Evolutionary conservation across 2,113 vertebrate genomes (phyloP).

Genomic region (Callithrix jacchus): DNA sequence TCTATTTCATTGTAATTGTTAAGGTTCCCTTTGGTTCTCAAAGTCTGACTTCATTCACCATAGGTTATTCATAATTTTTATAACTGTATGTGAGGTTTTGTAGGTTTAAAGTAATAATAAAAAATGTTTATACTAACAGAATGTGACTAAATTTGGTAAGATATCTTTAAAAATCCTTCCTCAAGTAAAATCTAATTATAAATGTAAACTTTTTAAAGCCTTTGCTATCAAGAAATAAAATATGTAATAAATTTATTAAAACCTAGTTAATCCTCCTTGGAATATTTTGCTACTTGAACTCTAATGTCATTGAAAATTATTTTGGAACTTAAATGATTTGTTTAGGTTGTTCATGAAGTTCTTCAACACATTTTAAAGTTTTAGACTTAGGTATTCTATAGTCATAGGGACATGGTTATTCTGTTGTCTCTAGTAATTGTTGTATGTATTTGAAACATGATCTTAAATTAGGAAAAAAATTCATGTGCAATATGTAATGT

Average conservation of each 20-base stretch:
- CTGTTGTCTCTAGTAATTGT: background rate
- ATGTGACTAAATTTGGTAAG: background rate
- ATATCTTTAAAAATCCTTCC: background rate
- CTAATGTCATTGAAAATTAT: background rate
- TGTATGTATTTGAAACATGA: background rate
- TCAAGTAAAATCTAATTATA: constrained; percentile 39
- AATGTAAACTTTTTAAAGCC: background rate
- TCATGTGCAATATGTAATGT: background rate
- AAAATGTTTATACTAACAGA: constrained; percentile 10
- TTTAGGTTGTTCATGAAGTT: background rate
- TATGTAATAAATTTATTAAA: background rate
- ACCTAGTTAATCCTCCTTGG: background rate
- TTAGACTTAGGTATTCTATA: constrained; percentile 17
- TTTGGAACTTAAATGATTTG: constrained; percentile 26
- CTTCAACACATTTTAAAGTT: constrained; percentile 22
- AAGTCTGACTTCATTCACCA: background rate
- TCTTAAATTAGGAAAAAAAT: constrained; percentile 14
- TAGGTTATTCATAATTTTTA: constrained; percentile 13
- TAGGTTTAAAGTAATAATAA: constrained; percentile 17
- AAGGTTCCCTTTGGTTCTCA: constrained; percentile 10
- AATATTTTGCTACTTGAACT: constrained; percentile 31
- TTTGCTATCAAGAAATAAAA: constrained; percentile 4
- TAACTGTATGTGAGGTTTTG: background rate
- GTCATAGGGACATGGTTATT: background rate
- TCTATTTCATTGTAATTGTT: background rate